Evolutionary conservation across 2,113 vertebrate species (phyloP).

Genomic region (Lophura nycthemera): DNA sequence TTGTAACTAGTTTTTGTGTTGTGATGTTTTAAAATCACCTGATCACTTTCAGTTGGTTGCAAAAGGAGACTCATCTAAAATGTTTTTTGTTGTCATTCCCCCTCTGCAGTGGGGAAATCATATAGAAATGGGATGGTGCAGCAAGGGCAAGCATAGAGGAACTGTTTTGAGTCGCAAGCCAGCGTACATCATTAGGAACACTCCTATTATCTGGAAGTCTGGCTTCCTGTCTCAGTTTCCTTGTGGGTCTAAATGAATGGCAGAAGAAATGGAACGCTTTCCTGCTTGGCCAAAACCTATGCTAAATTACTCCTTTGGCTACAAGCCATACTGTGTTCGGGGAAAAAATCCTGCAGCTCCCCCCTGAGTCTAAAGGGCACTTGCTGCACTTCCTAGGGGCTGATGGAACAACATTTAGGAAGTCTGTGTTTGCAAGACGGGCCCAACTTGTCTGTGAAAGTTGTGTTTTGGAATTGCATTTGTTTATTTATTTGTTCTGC

Average conservation of each 20-base stretch:
- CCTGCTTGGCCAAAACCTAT: conserved; percentile 45
- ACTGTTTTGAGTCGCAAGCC: conserved; percentile 25
- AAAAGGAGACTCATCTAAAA: neutral
- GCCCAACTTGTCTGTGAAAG: neutral
- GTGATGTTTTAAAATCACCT: neutral
- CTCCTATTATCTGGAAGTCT: conserved; percentile 68
- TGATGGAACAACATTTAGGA: neutral
- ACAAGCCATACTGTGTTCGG: accelerated
- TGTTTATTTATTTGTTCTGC: neutral
- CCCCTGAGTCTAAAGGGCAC: conserved; percentile 25
- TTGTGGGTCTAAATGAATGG: conserved; percentile 48
- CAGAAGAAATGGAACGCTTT: conserved; percentile 57
- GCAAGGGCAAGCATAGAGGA: conserved; percentile 13
- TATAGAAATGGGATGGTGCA: conserved; percentile 5
- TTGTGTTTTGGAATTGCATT: accelerated
- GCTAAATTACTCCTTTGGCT: conserved; percentile 46
- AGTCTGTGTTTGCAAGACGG: neutral
- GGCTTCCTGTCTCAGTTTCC: conserved; percentile 69
- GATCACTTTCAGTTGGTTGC: neutral
- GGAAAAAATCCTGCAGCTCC: conserved; percentile 54
- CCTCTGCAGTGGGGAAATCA: neutral
- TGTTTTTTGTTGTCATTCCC: neutral
- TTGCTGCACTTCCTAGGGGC: neutral
- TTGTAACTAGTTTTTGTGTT: neutral
- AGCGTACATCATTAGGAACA: conserved; percentile 62